Evolutionary conservation across 2,113 vertebrate genomes (phyloP).

Genomic region (Dolichallabes microphthalmus): DNA sequence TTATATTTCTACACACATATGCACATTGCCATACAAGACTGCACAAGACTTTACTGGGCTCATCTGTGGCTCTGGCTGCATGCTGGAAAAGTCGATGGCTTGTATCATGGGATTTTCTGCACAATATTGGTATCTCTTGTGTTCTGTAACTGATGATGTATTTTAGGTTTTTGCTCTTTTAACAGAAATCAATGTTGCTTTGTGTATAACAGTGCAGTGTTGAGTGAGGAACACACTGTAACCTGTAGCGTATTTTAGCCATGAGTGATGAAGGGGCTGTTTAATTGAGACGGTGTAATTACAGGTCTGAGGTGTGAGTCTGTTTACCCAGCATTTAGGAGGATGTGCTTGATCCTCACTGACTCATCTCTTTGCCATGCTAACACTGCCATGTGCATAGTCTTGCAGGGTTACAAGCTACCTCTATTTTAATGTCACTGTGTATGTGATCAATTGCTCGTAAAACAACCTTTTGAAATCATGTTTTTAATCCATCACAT

Average conservation of each 20-base stretch:
- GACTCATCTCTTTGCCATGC: constrained; percentile 62
- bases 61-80: constrained; percentile 51
- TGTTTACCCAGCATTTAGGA: constrained; percentile 70
- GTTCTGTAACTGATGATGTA: background rate
- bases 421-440: background rate
- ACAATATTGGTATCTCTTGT: background rate
- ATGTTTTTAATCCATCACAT: background rate
- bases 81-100: constrained; percentile 29
- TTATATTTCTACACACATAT: constrained; percentile 22
- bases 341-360: constrained; percentile 72
- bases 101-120: background rate
- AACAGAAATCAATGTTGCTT: background rate
- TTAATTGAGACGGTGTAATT: constrained; percentile 77
- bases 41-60: constrained; percentile 59
- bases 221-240: constrained; percentile 8
- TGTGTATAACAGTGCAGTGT: background rate
- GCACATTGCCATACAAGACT: constrained; percentile 57
- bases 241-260: constrained; percentile 41
- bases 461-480: background rate
- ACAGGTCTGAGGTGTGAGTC: constrained; percentile 70
- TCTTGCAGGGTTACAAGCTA: background rate
- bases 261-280: constrained; percentile 57
- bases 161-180: background rate
- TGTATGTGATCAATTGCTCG: background rate
- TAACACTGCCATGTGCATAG: background rate